Conservation (phyloP, 1,140 invertebrate genomes). For the Varroa destructor region DNA sequence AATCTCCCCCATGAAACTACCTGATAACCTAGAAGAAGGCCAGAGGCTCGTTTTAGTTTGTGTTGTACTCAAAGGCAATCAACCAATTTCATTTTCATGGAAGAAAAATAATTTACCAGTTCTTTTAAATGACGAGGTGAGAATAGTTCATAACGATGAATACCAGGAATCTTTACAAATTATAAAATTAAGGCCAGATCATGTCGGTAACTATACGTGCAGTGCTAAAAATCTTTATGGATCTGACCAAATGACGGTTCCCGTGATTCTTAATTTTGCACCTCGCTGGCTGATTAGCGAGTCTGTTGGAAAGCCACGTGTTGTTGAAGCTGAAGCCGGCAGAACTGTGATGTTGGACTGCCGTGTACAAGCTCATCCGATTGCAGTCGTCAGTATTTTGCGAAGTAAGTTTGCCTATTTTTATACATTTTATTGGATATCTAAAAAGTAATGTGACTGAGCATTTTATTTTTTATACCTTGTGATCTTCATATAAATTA, state of each 20-base stretch:
- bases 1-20: slow-evolving; percentile 1
- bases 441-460: too few relatives aligned
- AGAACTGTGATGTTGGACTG: not conserved
- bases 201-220: slow-evolving; percentile 38
- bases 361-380: slow-evolving; percentile 4
- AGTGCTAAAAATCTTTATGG: slow-evolving; percentile 54
- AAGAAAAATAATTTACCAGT: slow-evolving; percentile 5
- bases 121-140: slow-evolving; percentile 16
- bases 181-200: slow-evolving; percentile 32
- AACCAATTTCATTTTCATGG: slow-evolving; percentile 11
- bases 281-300: not conserved
- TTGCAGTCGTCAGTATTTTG: not conserved
- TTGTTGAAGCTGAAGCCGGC: not conserved
- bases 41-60: slow-evolving; percentile 30
- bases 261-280: slow-evolving; percentile 57
- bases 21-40: slow-evolving; percentile 29
- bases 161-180: slow-evolving; percentile 34
- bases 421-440: too few relatives aligned
- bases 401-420: not conserved
- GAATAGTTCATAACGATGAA: slow-evolving; percentile 31
- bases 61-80: slow-evolving; percentile 12
- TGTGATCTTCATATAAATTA: too few relatives aligned
- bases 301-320: not conserved
- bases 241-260: slow-evolving; percentile 48
- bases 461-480: too few relatives aligned